A percentile compares a stretch with the other conserved stretches of the same genome.
Conservation (phyloP, 1,140 invertebrate species). For the Lepidurus couesii region DNA sequence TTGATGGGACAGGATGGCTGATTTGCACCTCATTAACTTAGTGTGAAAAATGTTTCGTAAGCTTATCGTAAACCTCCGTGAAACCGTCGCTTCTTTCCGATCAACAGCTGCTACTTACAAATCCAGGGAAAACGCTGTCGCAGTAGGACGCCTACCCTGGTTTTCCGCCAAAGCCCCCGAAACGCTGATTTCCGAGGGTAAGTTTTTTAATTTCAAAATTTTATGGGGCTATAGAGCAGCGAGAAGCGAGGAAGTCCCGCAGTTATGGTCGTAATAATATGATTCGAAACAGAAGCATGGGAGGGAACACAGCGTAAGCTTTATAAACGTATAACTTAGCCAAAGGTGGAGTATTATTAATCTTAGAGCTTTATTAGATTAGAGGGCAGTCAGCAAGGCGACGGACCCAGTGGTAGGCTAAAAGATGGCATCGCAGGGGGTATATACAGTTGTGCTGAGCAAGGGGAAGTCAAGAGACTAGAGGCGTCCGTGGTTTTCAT, state of each 20-base stretch:
- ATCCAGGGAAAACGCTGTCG: neutral
- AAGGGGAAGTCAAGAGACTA: neutral
- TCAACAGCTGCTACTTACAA: neutral
- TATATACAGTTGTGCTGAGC: neutral
- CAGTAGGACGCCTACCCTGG: neutral
- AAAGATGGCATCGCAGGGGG: conserved; percentile 17
- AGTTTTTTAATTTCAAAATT: neutral
- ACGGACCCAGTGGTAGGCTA: conserved; percentile 17
- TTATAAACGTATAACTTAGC: neutral
- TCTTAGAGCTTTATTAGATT: neutral
- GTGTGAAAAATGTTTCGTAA: neutral
- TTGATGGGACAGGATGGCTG: neutral
- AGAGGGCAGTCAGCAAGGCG: neutral
- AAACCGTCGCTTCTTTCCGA: neutral
- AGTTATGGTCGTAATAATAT: neutral
- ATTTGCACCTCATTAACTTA: neutral
- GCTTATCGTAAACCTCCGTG: conserved; percentile 1
- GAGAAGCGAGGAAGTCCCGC: conserved; percentile 5
- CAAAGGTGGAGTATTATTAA: neutral
- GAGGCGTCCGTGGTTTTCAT: neutral
- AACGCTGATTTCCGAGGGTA: neutral
- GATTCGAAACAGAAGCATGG: neutral
- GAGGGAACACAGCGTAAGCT: neutral
- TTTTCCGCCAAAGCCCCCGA: neutral
- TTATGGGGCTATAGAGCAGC: neutral